phyloP scores from a whole-genome alignment of 1,140 invertebrate genomes.

The Zaprionus ornatus region DNA sequence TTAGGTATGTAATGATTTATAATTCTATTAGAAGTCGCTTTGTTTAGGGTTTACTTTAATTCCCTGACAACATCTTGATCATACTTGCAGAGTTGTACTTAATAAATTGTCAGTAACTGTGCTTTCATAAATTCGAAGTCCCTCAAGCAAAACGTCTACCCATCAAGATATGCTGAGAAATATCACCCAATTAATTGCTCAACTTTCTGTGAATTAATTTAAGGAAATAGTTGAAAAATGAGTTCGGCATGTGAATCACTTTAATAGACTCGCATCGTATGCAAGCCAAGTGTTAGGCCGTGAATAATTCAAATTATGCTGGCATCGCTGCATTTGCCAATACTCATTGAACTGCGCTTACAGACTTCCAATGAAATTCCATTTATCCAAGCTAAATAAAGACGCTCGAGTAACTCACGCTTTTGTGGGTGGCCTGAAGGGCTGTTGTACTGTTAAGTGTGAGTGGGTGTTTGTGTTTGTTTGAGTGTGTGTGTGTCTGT shows the following conservation, averaged over 20 bases:
- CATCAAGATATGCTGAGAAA: neutral
- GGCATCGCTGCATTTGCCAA: constrained; percentile 3
- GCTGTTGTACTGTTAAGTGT: neutral
- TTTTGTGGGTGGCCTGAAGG: neutral
- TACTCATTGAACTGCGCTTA: constrained; percentile 45
- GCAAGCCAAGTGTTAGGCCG: neutral
- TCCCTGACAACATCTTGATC: too few species aligned
- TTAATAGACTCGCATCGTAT: constrained; percentile 2
- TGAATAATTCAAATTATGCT: constrained; percentile 27
- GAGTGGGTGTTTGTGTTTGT: constrained; percentile 12
- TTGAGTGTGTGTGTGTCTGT: constrained; percentile 15
- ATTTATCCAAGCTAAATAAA: constrained; percentile 60
- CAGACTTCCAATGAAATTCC: constrained; percentile 26
- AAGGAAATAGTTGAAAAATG: neutral
- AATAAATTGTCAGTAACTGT: too few species aligned
- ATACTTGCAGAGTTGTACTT: too few species aligned
- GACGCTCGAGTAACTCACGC: constrained; percentile 67
- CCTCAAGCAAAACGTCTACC: neutral
- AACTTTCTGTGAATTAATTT: neutral
- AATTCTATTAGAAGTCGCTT: too few species aligned
- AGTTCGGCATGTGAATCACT: neutral
- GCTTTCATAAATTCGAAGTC: too few species aligned
- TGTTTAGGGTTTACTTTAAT: too few species aligned
- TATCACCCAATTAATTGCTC: neutral
- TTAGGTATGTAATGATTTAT: too few species aligned